A percentile compares a stretch with the other conserved stretches of the same genome.
Conservation (phyloP, 1,140 invertebrate genomes). For the Drosophila malerkotliana region DNA sequence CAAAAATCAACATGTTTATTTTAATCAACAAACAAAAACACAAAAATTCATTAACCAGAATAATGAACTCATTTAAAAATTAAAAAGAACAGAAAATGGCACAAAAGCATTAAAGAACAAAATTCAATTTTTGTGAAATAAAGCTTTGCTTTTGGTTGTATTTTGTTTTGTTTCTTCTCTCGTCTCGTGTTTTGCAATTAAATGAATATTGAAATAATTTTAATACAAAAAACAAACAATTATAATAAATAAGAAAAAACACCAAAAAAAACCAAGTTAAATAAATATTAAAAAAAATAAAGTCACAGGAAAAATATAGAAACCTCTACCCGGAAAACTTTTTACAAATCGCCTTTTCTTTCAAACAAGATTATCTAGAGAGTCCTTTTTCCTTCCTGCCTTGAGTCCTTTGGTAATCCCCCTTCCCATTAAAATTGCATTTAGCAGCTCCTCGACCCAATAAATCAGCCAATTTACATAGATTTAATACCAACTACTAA, state of each 20-base stretch:
- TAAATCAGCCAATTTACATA: constrained; percentile 45
- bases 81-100: constrained; percentile 31
- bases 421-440: constrained; percentile 49
- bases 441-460: constrained; percentile 33
- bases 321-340: neutral
- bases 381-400: neutral
- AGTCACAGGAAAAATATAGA: neutral
- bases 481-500: constrained; percentile 38
- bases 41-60: constrained; percentile 58
- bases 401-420: constrained; percentile 4
- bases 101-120: constrained; percentile 48
- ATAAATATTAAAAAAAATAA: constrained; percentile 10
- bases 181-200: constrained; percentile 25
- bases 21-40: constrained; percentile 62
- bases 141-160: constrained; percentile 27
- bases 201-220: constrained; percentile 9
- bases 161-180: constrained; percentile 29
- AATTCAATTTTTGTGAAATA: constrained; percentile 40
- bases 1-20: constrained; percentile 57
- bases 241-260: constrained; percentile 16
- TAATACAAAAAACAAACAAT: constrained; percentile 7
- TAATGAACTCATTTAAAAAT: constrained; percentile 56
- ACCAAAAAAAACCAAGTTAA: constrained; percentile 31
- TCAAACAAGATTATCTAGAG: constrained; percentile 3
- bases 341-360: neutral